These are phyloP conservation scores for Drosophila ironensis DNA, from an alignment of 1,140 invertebrate genomes.

Conservation along the genomic window DNA sequence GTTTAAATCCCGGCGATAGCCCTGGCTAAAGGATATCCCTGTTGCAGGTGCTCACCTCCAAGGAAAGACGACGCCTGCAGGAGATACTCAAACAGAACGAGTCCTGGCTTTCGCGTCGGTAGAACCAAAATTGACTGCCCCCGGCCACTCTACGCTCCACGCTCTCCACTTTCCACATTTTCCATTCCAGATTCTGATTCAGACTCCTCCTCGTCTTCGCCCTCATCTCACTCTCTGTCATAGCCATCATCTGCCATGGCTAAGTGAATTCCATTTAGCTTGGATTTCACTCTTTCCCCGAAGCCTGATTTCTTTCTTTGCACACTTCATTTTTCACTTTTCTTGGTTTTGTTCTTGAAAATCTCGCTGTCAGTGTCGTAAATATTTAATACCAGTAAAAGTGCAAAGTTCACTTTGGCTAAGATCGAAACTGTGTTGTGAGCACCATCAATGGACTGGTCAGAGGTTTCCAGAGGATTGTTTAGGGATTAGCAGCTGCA, in stretches of 20 bases:
- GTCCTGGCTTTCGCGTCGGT: conserved; percentile 50
- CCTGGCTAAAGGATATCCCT: conserved; percentile 2
- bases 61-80: conserved; percentile 78
- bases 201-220: conserved; percentile 5
- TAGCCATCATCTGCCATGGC: conserved; percentile 38
- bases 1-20: neutral
- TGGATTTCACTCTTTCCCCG: conserved; percentile 60
- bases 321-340: conserved; percentile 18
- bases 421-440: conserved; percentile 45
- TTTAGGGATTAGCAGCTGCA: neutral
- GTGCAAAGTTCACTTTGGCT: conserved; percentile 70
- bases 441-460: conserved; percentile 16
- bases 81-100: conserved; percentile 73
- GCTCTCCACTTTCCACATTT: neutral
- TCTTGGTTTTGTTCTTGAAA: conserved; percentile 19
- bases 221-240: too few relatives aligned
- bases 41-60: conserved; percentile 56
- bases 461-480: neutral
- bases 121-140: neutral
- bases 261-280: conserved; percentile 55
- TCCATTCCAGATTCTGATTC: conserved; percentile 3
- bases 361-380: conserved; percentile 45
- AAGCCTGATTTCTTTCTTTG: conserved; percentile 31
- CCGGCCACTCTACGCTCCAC: neutral
- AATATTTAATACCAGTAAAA: conserved; percentile 75